Base-by-base conservation (phyloP, 2,113 vertebrate genomes). In the Pygoscelis adeliae region DNA sequence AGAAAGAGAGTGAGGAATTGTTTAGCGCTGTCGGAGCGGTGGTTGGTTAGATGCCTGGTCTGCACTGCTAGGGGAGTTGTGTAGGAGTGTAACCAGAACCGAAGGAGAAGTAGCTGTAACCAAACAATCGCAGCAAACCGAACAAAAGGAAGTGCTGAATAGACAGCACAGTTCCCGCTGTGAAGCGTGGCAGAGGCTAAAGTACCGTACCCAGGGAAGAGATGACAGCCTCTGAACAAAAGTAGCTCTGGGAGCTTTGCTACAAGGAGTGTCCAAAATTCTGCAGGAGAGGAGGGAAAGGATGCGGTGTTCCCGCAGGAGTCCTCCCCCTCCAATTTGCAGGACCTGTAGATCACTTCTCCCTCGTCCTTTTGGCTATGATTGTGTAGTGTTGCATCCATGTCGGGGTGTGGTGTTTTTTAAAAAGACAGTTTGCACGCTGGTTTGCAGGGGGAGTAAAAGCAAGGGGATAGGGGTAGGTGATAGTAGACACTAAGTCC, bases 11-110 rank as follows among this genome's bases (percentile, higher is more conserved):
- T 0, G 5, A 85, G 27, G 78, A 61, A 63, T 83, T 49, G 58
- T 74, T 70, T 22, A 55, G 78, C 18, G 63, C 59, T 29, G 27
- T 69, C 0, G 0, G 53, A 78, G 53, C 0, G 1, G 47, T 6
- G 47, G 62, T 55, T 90, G 82, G 78, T 97, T 78, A 61, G 66
- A 42, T 83, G 55, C 73, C 84, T 1, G 7, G 55, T 62, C 79
- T 70, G 66, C 38, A 3, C 81, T 55, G 78, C 29, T 67, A 14
- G 5, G 1, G 9, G 34, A 72, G 44, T 30, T 40, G 26, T 80
- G 63, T n/a, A 36, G 87, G 52, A 95, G 34, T 53, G 47, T 53
- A 63, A 85, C 23, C n/a, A 83, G 84, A 83, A 73, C 62, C 2
- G 16, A 56, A 55, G 65, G 25, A 91, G 40, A 65, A 79, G 40